Conservation (phyloP, 1,140 invertebrate species). For the Zophobas morio region DNA sequence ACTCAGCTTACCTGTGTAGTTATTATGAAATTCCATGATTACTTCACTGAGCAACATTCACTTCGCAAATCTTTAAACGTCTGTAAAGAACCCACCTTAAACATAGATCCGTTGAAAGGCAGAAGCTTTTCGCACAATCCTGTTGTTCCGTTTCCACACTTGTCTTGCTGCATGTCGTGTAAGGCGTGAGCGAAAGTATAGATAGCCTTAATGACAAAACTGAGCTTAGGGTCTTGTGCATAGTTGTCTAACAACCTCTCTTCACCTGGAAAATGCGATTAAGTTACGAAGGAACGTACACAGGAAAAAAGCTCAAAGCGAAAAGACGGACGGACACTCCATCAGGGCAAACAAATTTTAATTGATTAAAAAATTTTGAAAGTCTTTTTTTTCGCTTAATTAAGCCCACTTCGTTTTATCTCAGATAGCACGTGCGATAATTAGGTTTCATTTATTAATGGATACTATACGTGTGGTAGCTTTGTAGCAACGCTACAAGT, state of each 20-base stretch:
- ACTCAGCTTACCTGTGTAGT: too few species aligned
- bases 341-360: background rate
- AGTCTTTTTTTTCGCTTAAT: background rate
- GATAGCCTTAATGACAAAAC: conserved; percentile 83
- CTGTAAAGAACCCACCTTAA: conserved; percentile 62
- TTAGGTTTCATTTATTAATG: too few species aligned
- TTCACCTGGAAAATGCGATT: conserved; percentile 65
- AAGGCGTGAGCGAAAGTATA: conserved; percentile 81
- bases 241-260: conserved; percentile 72
- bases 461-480: too few species aligned
- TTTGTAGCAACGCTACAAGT: background rate
- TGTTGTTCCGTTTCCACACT: conserved; percentile 70
- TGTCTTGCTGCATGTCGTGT: conserved; percentile 74
- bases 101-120: conserved; percentile 77
- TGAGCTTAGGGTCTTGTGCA: conserved; percentile 83
- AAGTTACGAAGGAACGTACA: conserved; percentile 6
- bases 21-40: too few species aligned
- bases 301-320: conserved; percentile 16
- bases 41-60: too few species aligned
- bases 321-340: background rate
- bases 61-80: too few species aligned
- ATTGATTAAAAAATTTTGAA: background rate
- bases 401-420: background rate
- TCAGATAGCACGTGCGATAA: too few species aligned
- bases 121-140: conserved; percentile 76